A percentile compares a stretch with the other conserved stretches of the same genome.
These are phyloP conservation scores for Semaprochilodus insignis DNA, from an alignment of 2,797 vertebrate species.

Conservation along the genomic window DNA sequence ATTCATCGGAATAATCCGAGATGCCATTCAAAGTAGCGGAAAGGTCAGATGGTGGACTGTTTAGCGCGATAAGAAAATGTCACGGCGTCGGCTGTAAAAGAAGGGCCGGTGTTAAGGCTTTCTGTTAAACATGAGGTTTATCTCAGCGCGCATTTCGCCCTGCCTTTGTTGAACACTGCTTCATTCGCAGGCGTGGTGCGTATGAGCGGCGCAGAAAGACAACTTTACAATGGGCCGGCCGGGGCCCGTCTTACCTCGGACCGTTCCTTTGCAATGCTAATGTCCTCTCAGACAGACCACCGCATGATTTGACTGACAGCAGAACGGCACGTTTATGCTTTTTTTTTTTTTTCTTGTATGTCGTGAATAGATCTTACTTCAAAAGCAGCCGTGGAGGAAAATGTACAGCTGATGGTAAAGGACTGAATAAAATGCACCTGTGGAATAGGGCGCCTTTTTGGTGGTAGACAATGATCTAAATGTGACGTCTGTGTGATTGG, in stretches of 20 bases:
- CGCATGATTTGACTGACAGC: conserved; percentile 66
- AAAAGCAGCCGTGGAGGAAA: conserved; percentile 13
- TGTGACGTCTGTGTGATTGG: conserved; percentile 12
- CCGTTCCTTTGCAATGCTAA: conserved; percentile 72
- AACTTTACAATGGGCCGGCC: conserved; percentile 70
- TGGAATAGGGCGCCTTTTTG: background rate
- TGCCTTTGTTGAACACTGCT: conserved; percentile 65
- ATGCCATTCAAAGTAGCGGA: conserved; percentile 79
- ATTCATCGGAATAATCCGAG: conserved; percentile 77
- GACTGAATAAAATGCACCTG: conserved; percentile 19
- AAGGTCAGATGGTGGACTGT: conserved; percentile 79
- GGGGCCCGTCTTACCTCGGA: conserved; percentile 32
- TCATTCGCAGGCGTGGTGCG: conserved; percentile 49
- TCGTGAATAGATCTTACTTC: conserved; percentile 64
- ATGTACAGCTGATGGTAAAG: conserved; percentile 24
- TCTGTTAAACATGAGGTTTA: conserved; percentile 78
- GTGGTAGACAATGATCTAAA: conserved; percentile 2
- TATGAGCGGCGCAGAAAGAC: conserved; percentile 55
- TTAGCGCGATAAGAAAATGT: conserved; percentile 82
- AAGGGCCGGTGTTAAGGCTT: conserved; percentile 63
- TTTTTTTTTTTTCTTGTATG: conserved; percentile 36
- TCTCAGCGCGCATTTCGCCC: conserved; percentile 55
- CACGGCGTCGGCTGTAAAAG: conserved; percentile 65
- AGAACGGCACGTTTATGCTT: conserved; percentile 27
- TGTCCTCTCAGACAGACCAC: conserved; percentile 65